Evolutionary conservation across 2,113 vertebrate genomes (phyloP), one percentile per base, ranked within the genome.

Genomic region (Megaleporinus macrocephalus): DNA sequence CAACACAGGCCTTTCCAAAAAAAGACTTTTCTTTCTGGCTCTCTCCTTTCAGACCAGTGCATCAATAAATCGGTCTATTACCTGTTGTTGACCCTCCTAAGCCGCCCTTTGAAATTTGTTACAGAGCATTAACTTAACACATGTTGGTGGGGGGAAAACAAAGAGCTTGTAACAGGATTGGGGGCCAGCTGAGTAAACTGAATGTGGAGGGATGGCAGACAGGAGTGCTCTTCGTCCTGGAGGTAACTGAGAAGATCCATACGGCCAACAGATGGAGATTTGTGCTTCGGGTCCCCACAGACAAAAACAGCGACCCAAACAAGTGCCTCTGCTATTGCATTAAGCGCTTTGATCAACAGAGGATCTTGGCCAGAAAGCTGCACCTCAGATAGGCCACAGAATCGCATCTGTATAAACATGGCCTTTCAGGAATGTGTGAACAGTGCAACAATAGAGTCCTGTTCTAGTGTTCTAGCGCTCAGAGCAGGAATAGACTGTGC

Each of bases 361-460:
- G 92, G 96, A 94, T 95, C 95, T 94, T 47, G 59, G 94, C 93
- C 92, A 90, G 94, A 89, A 92, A 92, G 91, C 91, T 92, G 91
- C 92, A 95, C 95, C 95, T 96, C 93, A 68, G 86, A 86, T 90
- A 78, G 89, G 91, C 96, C 94, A 95, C 95, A 94, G 95, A 91
- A 94, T 93, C 91, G 94, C 97, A 98, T 99, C 98, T 99, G 98
- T 98, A 93, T 95, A 98, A 99, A 99, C 97, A 99, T 82, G 94
- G 93, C 94, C 94, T 6, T 61, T 70, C 77, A 90, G 91, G 93
- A 94, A 95, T 93, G 96, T 96, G 92, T 90, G 94, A 95, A 95
- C 95, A 95, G 95, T 93, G 95, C 88, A 89, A 90, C 91, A 86
- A 89, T 91, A 91, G 89, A 92, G 90, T 93, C 91, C 88, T 91